phyloP scores from a whole-genome alignment of 2,888 invertebrate species.

The Cosmopolites sordidus region DNA sequence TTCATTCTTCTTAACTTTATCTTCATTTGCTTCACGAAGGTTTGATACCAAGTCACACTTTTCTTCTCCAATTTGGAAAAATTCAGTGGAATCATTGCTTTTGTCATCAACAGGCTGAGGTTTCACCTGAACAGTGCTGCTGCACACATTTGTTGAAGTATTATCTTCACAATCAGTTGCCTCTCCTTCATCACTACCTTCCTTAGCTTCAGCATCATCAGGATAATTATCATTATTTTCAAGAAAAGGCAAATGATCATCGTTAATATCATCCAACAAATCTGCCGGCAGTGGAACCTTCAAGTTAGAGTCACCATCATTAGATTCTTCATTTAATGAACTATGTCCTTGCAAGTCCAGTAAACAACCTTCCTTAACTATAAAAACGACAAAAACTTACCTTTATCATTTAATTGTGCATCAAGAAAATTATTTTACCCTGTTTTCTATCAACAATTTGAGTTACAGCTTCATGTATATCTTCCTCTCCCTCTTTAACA shows the following conservation, averaged over 20 bases:
- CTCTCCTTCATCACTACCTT: background rate
- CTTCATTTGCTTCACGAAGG: too few species aligned
- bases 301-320: too few species aligned
- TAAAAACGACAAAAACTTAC: too few species aligned
- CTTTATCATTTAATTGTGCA: too few species aligned
- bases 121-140: background rate
- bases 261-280: slow-evolving; percentile 3
- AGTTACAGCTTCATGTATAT: slow-evolving; percentile 15
- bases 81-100: slow-evolving; percentile 27
- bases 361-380: too few species aligned
- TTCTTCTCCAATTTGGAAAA: slow-evolving; percentile 13
- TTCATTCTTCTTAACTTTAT: background rate
- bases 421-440: too few species aligned
- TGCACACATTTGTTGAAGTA: background rate
- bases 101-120: slow-evolving; percentile 6
- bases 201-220: slow-evolving; percentile 4
- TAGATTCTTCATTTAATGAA: too few species aligned
- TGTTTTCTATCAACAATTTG: slow-evolving; percentile 1
- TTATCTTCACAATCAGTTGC: slow-evolving; percentile 11
- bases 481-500: slow-evolving; percentile 1
- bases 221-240: slow-evolving; percentile 13
- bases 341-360: too few species aligned
- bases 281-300: too few species aligned
- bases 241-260: slow-evolving; percentile 6
- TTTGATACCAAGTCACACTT: too few species aligned